Evolutionary conservation across 2,888 invertebrate genomes (phyloP).

Genomic region (Candidula unifasciata): DNA sequence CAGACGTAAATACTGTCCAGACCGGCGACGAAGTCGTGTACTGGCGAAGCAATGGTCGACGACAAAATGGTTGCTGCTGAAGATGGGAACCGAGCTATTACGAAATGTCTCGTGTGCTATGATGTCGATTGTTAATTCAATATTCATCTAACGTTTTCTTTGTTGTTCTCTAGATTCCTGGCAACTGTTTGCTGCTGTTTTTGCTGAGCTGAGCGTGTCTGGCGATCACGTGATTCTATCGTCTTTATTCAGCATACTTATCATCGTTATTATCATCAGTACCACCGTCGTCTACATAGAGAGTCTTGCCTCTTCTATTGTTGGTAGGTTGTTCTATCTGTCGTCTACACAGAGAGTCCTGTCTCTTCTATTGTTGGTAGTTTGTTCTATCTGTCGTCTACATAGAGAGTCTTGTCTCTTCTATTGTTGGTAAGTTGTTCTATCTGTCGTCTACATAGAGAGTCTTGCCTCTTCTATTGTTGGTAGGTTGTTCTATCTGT

Average conservation of each 20-base stretch:
- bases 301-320: conserved; percentile 5
- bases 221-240: neutral
- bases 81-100: too few species aligned
- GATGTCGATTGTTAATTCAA: too few species aligned
- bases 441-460: neutral
- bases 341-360: neutral
- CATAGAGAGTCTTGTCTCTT: too few species aligned
- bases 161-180: neutral
- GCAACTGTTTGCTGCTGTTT: neutral
- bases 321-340: conserved; percentile 1
- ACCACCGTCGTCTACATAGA: conserved; percentile 21
- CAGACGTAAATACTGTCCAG: too few species aligned
- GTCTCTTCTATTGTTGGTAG: neutral
- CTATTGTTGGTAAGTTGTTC: neutral
- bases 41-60: too few species aligned
- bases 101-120: too few species aligned
- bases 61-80: too few species aligned
- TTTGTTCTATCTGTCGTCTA: neutral
- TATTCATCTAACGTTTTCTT: too few species aligned
- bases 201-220: neutral
- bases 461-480: too few species aligned
- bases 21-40: too few species aligned
- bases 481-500: too few species aligned
- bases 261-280: conserved; percentile 1
- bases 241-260: neutral